phyloP scores from a whole-genome alignment of 2,888 invertebrate species.

The Mythimna pallens region DNA sequence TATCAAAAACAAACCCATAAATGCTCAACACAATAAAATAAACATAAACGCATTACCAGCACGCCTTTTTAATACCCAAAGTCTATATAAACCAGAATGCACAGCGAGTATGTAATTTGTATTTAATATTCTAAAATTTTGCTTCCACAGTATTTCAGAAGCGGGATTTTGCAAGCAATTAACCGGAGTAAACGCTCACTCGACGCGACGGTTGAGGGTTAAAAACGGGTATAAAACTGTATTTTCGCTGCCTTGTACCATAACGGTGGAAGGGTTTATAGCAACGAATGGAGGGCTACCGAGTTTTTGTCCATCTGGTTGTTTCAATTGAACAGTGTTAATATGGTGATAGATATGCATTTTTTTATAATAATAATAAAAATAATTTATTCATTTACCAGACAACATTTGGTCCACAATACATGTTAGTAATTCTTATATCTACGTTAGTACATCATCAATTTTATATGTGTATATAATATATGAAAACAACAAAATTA shows the following conservation, averaged over 20 bases:
- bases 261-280: constrained; percentile 42
- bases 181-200: constrained; percentile 63
- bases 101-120: constrained; percentile 54
- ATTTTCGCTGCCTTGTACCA: constrained; percentile 54
- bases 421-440: too few species aligned
- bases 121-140: constrained; percentile 53
- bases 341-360: not conserved
- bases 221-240: constrained; percentile 56
- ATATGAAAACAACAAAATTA: too few species aligned
- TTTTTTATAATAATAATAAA: too few species aligned
- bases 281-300: constrained; percentile 25
- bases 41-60: constrained; percentile 12
- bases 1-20: too few species aligned
- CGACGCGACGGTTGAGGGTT: constrained; percentile 55
- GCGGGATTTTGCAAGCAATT: constrained; percentile 64
- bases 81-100: constrained; percentile 49
- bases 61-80: constrained; percentile 12
- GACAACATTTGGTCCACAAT: too few species aligned
- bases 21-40: not conserved
- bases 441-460: too few species aligned
- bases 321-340: constrained; percentile 16
- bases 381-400: too few species aligned
- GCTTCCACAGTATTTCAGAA: constrained; percentile 38
- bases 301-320: constrained; percentile 20
- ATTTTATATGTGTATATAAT: too few species aligned